These are phyloP conservation scores for Dendrocopos noguchii DNA, from an alignment of 2,113 vertebrate genomes.

Conservation along the genomic window DNA sequence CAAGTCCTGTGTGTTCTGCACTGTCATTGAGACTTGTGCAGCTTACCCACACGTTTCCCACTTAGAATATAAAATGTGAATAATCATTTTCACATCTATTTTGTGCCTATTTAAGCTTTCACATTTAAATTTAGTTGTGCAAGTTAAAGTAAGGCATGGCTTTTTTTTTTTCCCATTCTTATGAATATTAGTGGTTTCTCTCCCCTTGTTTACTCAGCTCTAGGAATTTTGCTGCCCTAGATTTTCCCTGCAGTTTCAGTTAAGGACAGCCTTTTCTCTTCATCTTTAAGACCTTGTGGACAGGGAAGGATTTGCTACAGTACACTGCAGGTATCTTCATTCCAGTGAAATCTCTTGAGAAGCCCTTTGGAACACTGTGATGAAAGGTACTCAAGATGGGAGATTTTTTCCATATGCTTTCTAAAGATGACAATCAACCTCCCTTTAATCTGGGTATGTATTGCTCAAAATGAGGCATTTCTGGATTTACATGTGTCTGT, in stretches of 20 bases:
- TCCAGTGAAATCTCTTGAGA: neutral
- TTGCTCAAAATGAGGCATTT: neutral
- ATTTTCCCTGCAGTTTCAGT: neutral
- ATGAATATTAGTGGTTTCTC: neutral
- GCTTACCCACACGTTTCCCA: neutral
- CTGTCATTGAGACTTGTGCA: neutral
- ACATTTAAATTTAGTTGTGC: neutral
- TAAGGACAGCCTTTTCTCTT: neutral
- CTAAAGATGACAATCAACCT: neutral
- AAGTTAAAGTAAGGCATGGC: neutral
- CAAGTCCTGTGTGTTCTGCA: neutral
- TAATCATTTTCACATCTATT: neutral
- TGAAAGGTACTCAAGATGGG: neutral
- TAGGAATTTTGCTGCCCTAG: conserved; percentile 35
- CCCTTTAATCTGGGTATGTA: neutral
- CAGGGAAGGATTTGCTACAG: neutral
- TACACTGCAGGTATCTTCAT: neutral
- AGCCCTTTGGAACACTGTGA: neutral
- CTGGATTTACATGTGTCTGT: neutral
- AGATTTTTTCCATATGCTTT: neutral
- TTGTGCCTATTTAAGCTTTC: neutral
- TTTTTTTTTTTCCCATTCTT: neutral
- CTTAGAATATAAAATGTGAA: neutral
- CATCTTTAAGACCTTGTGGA: neutral
- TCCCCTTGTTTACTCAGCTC: neutral